These are phyloP conservation scores for Albula goreensis DNA, from an alignment of 2,113 vertebrate species.

Conservation along the genomic window DNA sequence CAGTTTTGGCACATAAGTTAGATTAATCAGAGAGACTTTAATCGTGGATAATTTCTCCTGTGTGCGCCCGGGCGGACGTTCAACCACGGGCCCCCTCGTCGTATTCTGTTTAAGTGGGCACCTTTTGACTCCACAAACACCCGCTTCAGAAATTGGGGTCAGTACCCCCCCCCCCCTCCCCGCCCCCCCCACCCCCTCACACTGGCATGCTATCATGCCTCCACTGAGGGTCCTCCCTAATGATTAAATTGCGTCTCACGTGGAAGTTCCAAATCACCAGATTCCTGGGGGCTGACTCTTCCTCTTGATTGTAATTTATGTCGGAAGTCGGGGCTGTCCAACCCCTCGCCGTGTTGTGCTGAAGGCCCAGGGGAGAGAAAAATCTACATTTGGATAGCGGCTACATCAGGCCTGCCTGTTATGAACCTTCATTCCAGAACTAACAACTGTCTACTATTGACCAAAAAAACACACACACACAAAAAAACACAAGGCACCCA, in stretches of 20 bases:
- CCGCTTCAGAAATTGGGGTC: slow-evolving; percentile 68
- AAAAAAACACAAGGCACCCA: neutral
- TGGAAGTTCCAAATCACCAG: slow-evolving; percentile 69
- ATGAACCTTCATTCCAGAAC: slow-evolving; percentile 11
- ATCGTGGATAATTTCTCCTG: slow-evolving; percentile 73
- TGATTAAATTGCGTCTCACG: slow-evolving; percentile 75
- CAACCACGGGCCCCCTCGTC: slow-evolving; percentile 60
- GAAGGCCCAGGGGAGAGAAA: slow-evolving; percentile 44
- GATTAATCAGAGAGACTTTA: slow-evolving; percentile 84
- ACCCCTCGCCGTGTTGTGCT: slow-evolving; percentile 29
- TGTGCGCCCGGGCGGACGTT: slow-evolving; percentile 68
- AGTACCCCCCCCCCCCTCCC: slow-evolving; percentile 38
- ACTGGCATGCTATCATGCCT: slow-evolving; percentile 48
- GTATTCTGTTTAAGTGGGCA: slow-evolving; percentile 70
- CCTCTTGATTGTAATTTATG: slow-evolving; percentile 70
- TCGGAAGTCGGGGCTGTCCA: slow-evolving; percentile 65
- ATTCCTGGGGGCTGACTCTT: slow-evolving; percentile 73
- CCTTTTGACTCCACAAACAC: slow-evolving; percentile 84
- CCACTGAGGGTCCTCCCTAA: slow-evolving; percentile 63
- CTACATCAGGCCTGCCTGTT: slow-evolving; percentile 20
- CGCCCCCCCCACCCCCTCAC: slow-evolving; percentile 25
- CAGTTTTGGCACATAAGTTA: slow-evolving; percentile 76
- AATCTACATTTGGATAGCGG: slow-evolving; percentile 37
- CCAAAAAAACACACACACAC: neutral
- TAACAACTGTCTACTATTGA: neutral